These are phyloP conservation scores for Drepana falcataria DNA, from an alignment of 2,888 invertebrate species.

Conservation along the genomic window DNA sequence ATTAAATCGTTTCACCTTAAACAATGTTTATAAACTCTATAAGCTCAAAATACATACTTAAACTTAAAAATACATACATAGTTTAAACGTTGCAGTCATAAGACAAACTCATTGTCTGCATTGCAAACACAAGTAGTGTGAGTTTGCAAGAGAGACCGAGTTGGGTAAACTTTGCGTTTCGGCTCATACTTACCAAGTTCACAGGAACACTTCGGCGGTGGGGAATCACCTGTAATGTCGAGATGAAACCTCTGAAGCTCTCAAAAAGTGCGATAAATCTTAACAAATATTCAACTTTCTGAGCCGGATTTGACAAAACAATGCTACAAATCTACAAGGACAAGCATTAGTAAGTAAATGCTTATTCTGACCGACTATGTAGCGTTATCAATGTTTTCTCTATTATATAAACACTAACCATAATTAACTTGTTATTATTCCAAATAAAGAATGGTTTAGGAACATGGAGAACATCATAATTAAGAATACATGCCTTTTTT, in stretches of 20 bases:
- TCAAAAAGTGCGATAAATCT: constrained; percentile 52
- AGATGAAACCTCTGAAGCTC: constrained; percentile 35
- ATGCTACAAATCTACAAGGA: constrained; percentile 15
- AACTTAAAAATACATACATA: constrained; percentile 10
- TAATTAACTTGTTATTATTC: too few species aligned
- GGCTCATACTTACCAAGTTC: constrained; percentile 54
- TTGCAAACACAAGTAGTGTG: constrained; percentile 47
- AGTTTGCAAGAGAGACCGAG: constrained; percentile 49
- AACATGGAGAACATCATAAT: too few species aligned
- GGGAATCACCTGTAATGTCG: constrained; percentile 53
- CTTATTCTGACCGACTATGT: constrained; percentile 13
- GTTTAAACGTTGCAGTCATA: constrained; percentile 46
- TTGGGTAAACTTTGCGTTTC: constrained; percentile 55
- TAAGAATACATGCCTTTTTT: too few species aligned
- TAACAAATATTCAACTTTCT: constrained; percentile 37
- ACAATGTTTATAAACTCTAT: too few species aligned
- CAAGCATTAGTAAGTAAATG: not conserved
- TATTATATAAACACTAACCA: too few species aligned
- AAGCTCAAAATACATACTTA: too few species aligned
- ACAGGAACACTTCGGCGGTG: constrained; percentile 39
- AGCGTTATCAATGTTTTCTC: too few species aligned
- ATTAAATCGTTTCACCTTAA: too few species aligned
- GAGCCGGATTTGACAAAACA: constrained; percentile 24
- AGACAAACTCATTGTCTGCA: constrained; percentile 59
- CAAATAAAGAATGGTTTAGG: too few species aligned